Conservation (phyloP, 2,113 vertebrate species). For the Rousettus leschenaultii region DNA sequence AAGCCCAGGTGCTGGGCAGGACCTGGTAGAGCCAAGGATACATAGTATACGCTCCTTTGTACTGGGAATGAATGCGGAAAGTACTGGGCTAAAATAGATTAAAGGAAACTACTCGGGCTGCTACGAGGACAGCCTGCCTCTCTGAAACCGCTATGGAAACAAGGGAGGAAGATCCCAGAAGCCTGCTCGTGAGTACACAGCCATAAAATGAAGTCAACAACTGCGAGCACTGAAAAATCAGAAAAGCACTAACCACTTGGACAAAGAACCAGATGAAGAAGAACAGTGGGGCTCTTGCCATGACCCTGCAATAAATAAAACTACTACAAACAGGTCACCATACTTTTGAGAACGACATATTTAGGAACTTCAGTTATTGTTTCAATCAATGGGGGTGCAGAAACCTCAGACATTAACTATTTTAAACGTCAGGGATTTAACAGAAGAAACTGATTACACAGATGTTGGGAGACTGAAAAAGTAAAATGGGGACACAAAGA, state of each 20-base stretch:
- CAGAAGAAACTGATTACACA: background rate
- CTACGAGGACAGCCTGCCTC: background rate
- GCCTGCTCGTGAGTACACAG: background rate
- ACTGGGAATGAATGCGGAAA: background rate
- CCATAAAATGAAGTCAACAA: background rate
- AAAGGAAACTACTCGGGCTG: background rate
- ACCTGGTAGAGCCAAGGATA: background rate
- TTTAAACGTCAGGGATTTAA: background rate
- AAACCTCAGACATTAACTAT: background rate
- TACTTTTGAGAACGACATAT: background rate
- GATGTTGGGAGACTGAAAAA: background rate
- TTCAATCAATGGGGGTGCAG: background rate
- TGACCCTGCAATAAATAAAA: background rate
- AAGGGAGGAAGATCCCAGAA: background rate
- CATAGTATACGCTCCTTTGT: rapidly evolving
- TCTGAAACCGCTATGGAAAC: background rate
- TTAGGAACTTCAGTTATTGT: background rate
- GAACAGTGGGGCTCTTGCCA: background rate
- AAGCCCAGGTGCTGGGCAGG: background rate
- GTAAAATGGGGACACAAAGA: background rate
- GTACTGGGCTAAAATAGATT: background rate
- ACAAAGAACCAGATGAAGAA: background rate
- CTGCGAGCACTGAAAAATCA: background rate
- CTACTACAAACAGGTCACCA: background rate
- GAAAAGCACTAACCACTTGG: background rate